A percentile compares a stretch with the other conserved stretches of the same genome.
phyloP scores from a whole-genome alignment of 2,113 vertebrate genomes.

The Dendropsophus ebraccatus region DNA sequence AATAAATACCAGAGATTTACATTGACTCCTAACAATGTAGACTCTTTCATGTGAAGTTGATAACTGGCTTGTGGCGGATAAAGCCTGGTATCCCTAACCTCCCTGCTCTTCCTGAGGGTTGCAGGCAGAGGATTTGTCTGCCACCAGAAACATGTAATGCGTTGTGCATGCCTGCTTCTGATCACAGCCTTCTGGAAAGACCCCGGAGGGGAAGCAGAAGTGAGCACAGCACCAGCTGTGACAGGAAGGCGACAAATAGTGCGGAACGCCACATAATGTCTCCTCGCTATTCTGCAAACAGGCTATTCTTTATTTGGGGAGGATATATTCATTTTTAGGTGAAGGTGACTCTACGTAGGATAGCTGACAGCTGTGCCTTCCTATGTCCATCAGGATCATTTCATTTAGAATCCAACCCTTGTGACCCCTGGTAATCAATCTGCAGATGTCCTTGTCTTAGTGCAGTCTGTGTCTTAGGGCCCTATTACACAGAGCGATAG shows the following conservation, averaged over 20 bases:
- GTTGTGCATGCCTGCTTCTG: not conserved
- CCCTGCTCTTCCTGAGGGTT: not conserved
- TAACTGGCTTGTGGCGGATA: not conserved
- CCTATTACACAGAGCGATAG: too few species aligned
- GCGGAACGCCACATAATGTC: constrained; percentile 51
- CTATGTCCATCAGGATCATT: too few species aligned
- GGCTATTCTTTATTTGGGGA: not conserved
- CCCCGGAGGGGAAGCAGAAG: constrained; percentile 24
- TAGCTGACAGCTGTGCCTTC: too few species aligned
- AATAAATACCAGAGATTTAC: too few species aligned
- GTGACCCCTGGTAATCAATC: too few species aligned
- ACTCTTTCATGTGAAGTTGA: not conserved
- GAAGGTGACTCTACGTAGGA: not conserved
- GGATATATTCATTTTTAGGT: not conserved
- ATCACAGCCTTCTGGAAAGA: constrained; percentile 29
- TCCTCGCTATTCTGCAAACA: constrained; percentile 60
- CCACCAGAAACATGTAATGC: not conserved
- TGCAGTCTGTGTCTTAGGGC: too few species aligned
- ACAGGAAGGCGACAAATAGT: not conserved
- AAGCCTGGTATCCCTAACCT: not conserved
- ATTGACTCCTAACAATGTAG: too few species aligned
- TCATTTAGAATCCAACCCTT: too few species aligned
- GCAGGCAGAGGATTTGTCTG: not conserved
- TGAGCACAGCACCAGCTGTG: constrained; percentile 34
- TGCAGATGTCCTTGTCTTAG: too few species aligned